Percentiles rank a stretch among this genome's conserved stretches.
These are phyloP conservation scores for Lophius piscatorius DNA, from an alignment of 2,113 vertebrate species.

Conservation along the genomic window DNA sequence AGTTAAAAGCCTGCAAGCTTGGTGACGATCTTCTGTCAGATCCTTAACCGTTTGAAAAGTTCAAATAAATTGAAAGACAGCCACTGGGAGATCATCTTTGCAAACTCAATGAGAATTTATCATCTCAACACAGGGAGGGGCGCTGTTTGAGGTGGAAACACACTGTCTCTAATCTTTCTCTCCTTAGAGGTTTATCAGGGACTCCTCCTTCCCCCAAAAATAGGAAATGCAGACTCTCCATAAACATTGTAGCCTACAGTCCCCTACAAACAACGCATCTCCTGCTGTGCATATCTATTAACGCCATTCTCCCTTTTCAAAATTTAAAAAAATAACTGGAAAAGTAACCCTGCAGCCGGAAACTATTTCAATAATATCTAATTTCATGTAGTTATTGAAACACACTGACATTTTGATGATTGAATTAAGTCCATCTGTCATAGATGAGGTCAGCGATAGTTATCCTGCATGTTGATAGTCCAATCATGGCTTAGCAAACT, in stretches of 20 bases:
- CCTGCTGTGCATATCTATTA: not conserved
- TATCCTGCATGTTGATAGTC: no score
- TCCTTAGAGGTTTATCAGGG: constrained; percentile 54
- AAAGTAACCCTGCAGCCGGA: no score
- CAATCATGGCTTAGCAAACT: no score
- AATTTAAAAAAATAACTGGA: no score
- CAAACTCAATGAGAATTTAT: constrained; percentile 76
- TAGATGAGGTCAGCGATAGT: no score
- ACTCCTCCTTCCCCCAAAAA: constrained; percentile 30
- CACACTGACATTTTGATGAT: no score
- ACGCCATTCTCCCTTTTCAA: no score
- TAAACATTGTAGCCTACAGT: constrained; percentile 34
- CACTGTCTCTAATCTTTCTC: constrained; percentile 56
- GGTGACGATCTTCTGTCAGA: constrained; percentile 72
- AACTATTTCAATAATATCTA: no score
- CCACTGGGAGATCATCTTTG: constrained; percentile 74
- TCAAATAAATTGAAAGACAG: constrained; percentile 74
- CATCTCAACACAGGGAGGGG: constrained; percentile 59
- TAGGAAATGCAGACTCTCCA: constrained; percentile 33
- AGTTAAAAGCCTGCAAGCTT: constrained; percentile 71
- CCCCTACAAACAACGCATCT: constrained; percentile 10
- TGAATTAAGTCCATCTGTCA: no score
- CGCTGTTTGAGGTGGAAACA: constrained; percentile 58
- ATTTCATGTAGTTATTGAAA: no score
- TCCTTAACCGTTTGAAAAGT: constrained; percentile 78